A percentile compares a stretch with the other conserved stretches of the same genome.
phyloP scores from a whole-genome alignment of 2,113 vertebrate genomes.

The Conger conger region DNA sequence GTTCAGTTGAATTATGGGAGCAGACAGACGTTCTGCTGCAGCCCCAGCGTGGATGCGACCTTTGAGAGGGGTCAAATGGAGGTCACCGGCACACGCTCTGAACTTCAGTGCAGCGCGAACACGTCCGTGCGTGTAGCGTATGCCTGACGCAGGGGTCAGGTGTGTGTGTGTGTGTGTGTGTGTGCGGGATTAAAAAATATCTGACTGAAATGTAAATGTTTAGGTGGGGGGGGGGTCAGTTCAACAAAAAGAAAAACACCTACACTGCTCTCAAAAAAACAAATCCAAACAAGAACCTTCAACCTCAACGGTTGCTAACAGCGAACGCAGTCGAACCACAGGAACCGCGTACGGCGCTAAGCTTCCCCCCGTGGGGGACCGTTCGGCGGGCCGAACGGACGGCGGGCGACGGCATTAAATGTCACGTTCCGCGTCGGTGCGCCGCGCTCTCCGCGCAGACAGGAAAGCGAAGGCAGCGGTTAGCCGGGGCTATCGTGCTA shows the following conservation, averaged over 20 bases:
- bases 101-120: constrained; percentile 23
- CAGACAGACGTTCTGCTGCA: constrained; percentile 34
- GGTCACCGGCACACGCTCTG: constrained; percentile 47
- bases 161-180: too few species aligned
- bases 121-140: background rate
- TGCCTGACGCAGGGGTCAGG: too few species aligned
- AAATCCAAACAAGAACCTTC: background rate
- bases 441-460: background rate
- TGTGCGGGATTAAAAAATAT: too few species aligned
- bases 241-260: too few species aligned
- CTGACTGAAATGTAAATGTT: too few species aligned
- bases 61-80: constrained; percentile 50
- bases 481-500: constrained; percentile 56
- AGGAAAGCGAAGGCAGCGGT: constrained; percentile 26
- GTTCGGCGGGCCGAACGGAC: constrained; percentile 3
- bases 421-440: constrained; percentile 12
- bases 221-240: too few species aligned
- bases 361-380: too few species aligned
- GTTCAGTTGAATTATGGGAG: background rate
- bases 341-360: too few species aligned
- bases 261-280: background rate
- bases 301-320: too few species aligned
- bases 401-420: background rate
- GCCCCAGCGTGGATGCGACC: constrained; percentile 41
- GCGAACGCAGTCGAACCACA: too few species aligned